Evolutionary conservation across 2,113 vertebrate species (phyloP).

Genomic region (Ardeotis arabs): DNA sequence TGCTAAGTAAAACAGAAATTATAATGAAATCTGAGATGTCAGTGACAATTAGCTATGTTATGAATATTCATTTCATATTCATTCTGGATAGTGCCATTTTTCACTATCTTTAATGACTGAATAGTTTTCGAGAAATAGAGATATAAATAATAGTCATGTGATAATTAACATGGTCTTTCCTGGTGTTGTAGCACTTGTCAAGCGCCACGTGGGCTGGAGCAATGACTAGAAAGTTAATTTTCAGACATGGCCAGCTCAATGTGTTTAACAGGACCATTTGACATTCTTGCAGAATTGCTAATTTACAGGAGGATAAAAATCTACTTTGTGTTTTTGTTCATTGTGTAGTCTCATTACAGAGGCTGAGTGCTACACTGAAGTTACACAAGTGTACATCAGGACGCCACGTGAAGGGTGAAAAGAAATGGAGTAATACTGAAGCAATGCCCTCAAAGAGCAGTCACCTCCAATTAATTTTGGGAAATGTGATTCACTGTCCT

Average conservation of each 20-base stretch:
- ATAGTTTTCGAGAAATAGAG: slow-evolving; percentile 45
- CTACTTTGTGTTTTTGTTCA: background rate
- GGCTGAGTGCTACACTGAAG: background rate
- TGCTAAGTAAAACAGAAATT: slow-evolving; percentile 65
- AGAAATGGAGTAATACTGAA: background rate
- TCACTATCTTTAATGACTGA: slow-evolving; percentile 51
- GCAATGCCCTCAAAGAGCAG: background rate
- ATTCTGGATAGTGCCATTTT: slow-evolving; percentile 42
- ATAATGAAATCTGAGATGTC: slow-evolving; percentile 64
- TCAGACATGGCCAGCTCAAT: slow-evolving; percentile 1
- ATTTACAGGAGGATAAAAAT: slow-evolving; percentile 54
- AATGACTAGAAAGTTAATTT: slow-evolving; percentile 54
- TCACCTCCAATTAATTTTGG: background rate
- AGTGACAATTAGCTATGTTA: slow-evolving; percentile 59
- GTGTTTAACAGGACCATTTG: slow-evolving; percentile 26
- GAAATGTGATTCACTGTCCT: background rate
- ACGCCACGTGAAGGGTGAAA: background rate
- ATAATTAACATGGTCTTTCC: slow-evolving; percentile 45
- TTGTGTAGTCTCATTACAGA: slow-evolving; percentile 21
- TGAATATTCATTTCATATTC: slow-evolving; percentile 59
- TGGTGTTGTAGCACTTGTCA: slow-evolving; percentile 30
- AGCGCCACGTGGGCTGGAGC: slow-evolving; percentile 12
- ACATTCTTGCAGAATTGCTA: slow-evolving; percentile 25
- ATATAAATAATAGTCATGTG: slow-evolving; percentile 57
- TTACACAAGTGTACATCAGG: background rate